Base-by-base conservation (phyloP, 2,888 invertebrate genomes). In the Alviniconcha strummeri region DNA sequence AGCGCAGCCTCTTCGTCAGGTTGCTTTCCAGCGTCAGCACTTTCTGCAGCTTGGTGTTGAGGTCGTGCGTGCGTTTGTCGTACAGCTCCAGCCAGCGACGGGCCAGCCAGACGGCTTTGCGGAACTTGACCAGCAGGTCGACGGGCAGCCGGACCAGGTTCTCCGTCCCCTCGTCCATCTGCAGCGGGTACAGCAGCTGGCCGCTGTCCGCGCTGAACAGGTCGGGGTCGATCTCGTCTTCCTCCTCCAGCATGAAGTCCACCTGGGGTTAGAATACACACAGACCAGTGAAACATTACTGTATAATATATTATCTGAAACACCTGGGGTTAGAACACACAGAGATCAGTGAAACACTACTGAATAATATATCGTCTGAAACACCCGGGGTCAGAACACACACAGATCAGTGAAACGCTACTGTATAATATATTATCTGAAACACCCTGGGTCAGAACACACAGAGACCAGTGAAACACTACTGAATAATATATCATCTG, bases 61-160 rank as follows among this genome's bases (percentile, higher is more conserved):
- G 80, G 78, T 90, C 90, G 85, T 90, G 90, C 1, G 90, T 90
- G 80, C 90, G 88, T 80, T 88, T 85, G 78, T 90, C 90, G 67
- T 91, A 90, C n/a, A 88, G 84, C 69, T 89, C 88, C 54, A 91
- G 82, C 91, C 91, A 91, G n/a, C 87, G 83, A 55, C 87, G 84
- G 0, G 90, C 89, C 15, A 92, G 85, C 89, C 90, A 89, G 0
- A 89, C 89, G 0, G 89, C 89, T 71, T 90, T 91, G 80, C 89
- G 88, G 67, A 90, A 89, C 81, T 91, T 92, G 15, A 90, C 85
- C 57, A 91, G 85, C 36, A 92, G 88, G 83, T 92, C 92, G 5
- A 91, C 90, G 11, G 91, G 87, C 5, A 90, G 80, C 8, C 91
- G 84, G 55, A 90, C 84, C 6, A 91, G 67, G 72, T 86, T 88